Percentiles rank a stretch among this genome's conserved stretches.
Conservation (phyloP, 2,888 invertebrate species). For the Heteropelma amictum region DNA sequence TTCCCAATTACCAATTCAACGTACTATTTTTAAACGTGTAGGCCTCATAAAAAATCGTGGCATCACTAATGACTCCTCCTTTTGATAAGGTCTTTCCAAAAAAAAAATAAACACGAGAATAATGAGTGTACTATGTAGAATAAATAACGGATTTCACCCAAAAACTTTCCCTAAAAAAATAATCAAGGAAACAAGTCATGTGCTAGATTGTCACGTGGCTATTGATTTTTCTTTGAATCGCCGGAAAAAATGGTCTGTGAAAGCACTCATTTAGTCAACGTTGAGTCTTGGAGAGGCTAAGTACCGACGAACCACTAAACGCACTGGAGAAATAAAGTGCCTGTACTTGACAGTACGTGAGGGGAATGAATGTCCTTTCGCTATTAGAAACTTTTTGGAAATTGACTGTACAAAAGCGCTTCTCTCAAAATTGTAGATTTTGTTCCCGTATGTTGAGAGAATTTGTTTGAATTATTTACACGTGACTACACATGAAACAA, state of each 20-base stretch:
- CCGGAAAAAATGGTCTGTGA: constrained; percentile 7
- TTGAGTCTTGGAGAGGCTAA: not conserved
- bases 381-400: constrained; percentile 13
- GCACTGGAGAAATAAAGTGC: constrained; percentile 12
- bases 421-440: not conserved
- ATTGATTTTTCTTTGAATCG: constrained; percentile 15
- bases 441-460: not conserved
- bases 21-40: too few species aligned
- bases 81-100: too few species aligned
- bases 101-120: too few species aligned
- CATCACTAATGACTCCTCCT: too few species aligned
- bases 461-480: too few species aligned
- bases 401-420: not conserved
- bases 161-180: not conserved
- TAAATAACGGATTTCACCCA: constrained; percentile 4
- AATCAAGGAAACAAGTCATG: not conserved
- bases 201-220: not conserved
- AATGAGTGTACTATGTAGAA: too few species aligned
- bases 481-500: too few species aligned
- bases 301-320: not conserved
- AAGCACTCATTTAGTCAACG: constrained; percentile 11
- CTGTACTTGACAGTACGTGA: constrained; percentile 18
- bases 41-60: too few species aligned
- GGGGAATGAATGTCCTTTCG: not conserved
- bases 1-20: too few species aligned